phyloP scores from a whole-genome alignment of 2,113 vertebrate species.

The Fregetta grallaria region DNA sequence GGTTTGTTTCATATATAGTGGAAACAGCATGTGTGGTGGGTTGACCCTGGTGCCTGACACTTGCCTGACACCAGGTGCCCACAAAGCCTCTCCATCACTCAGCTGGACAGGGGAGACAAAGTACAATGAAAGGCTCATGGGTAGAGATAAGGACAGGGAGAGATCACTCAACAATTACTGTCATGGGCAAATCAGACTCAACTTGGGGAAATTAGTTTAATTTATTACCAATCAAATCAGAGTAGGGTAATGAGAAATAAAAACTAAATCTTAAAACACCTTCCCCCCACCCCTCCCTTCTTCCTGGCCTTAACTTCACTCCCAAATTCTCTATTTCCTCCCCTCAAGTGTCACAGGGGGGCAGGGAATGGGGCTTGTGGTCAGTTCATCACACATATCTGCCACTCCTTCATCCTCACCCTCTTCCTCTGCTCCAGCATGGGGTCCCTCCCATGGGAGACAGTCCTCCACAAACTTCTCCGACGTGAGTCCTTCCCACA shows the following conservation, averaged over 20 bases:
- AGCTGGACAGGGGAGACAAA: not conserved
- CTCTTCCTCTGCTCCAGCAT: not conserved
- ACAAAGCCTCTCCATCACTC: not conserved
- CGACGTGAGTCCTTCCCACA: not conserved
- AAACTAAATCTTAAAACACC: not conserved
- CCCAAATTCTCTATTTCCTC: not conserved
- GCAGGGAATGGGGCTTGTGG: accelerated
- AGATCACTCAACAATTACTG: not conserved
- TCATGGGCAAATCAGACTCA: not conserved
- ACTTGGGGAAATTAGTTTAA: not conserved
- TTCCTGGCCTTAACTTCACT: not conserved
- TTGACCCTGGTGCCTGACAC: not conserved
- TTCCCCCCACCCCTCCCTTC: accelerated
- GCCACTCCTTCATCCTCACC: not conserved
- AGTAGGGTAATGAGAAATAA: not conserved
- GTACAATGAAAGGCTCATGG: accelerated
- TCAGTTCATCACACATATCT: accelerated
- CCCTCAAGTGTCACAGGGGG: accelerated
- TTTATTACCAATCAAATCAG: not conserved
- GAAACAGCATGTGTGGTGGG: not conserved
- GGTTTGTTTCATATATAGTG: not conserved
- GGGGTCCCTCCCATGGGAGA: accelerated
- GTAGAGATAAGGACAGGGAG: not conserved
- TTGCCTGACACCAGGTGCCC: not conserved
- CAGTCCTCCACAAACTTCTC: not conserved